These are phyloP conservation scores for Malurus splendens DNA, from an alignment of 2,797 vertebrate species.

Conservation along the genomic window DNA sequence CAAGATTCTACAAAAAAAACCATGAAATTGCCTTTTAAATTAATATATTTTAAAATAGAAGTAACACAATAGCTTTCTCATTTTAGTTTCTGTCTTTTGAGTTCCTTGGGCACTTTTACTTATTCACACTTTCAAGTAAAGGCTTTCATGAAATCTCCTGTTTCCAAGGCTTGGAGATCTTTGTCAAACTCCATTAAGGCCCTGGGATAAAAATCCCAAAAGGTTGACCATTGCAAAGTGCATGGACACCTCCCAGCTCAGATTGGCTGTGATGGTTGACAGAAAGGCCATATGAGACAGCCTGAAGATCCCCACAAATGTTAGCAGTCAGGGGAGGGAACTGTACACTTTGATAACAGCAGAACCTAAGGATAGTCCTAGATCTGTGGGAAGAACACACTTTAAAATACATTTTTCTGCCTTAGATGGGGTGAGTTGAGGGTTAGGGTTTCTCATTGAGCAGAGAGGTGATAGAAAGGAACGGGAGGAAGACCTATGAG, in stretches of 20 bases:
- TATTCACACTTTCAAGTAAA: neutral
- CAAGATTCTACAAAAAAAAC: neutral
- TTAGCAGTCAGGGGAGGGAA: neutral
- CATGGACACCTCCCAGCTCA: accelerated
- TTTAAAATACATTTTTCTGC: neutral
- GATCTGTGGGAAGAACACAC: neutral
- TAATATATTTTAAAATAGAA: neutral
- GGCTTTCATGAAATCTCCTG: neutral
- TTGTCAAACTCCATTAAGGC: neutral
- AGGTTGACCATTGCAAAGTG: neutral
- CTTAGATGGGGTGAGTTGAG: neutral
- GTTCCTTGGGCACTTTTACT: neutral
- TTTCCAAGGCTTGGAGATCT: neutral
- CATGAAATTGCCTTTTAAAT: neutral
- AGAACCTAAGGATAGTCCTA: neutral
- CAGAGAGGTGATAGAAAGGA: neutral
- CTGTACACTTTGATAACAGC: neutral
- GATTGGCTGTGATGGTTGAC: accelerated
- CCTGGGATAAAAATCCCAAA: neutral
- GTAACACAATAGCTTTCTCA: neutral
- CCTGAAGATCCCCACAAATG: accelerated
- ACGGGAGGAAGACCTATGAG: neutral
- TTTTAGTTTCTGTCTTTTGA: neutral
- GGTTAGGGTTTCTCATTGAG: neutral
- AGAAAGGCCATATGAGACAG: neutral